Evolutionary conservation across 1,140 invertebrate genomes (phyloP), one percentile per base, ranked within the genome.

Genomic region (Drosophila saltans): DNA sequence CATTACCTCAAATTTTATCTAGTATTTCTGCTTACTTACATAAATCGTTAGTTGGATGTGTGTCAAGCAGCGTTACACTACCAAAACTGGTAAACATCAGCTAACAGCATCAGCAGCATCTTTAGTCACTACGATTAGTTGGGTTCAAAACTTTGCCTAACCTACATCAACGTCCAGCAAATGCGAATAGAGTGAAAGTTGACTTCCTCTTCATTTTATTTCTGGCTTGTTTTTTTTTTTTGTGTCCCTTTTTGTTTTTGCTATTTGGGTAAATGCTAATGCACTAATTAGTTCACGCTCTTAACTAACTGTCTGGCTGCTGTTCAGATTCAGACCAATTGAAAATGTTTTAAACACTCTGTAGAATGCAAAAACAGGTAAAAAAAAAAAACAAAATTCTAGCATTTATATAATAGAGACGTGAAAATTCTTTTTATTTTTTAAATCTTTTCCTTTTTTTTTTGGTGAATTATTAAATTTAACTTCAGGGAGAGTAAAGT

Each of bases 201-300:
- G 60, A 24, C 21, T 26, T 52, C 8, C 8, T 52, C 24, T 26
- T 21, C 7, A 3, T 39, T 39, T 9, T 39, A 7, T 39, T 45
- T 45, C 4, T 45, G 16, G 16, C 16, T 45, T 5, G 11, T n/a
- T 1, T 16, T 45, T 16, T 48, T 9, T 52, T 52, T 52, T 16
- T 48, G 5, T 48, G 5, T 48, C 0, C 16, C 2, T 24, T 21
- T 48, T 48, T 48, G 5, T 48, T 8, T 21, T 8, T 48, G 8
- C 45, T 26, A 52, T 52, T 66, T 80, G 64, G 48, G 66, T 67
- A 70, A 83, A 77, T 88, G 72, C 69, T 86, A 77, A 83, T 86
- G 67, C 84, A 83, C 84, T 88, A 88, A 88, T 88, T 88, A 89
- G 83, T 72, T 86, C 59, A 62, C 62, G 70, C 75, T 81, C 73